Conservation (phyloP, 2,797 vertebrate genomes). For the Enteromius trimaculatus region DNA sequence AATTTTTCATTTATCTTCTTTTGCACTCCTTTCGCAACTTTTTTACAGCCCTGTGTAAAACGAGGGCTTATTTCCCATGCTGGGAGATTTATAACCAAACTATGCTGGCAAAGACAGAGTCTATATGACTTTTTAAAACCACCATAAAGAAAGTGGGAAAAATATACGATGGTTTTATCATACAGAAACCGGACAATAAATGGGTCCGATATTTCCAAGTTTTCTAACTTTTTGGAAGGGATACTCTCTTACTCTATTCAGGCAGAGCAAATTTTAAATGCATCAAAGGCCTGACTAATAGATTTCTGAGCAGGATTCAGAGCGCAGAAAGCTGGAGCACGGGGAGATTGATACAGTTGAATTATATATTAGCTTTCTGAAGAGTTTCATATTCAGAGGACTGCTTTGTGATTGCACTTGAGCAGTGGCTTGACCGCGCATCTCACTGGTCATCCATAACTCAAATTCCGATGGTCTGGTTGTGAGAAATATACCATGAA, state of each 20-base stretch:
- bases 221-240: conserved; percentile 68
- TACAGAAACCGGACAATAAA: neutral
- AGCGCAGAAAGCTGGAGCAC: conserved; percentile 49
- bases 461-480: conserved; percentile 51
- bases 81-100: conserved; percentile 76
- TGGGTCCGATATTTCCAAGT: conserved; percentile 34
- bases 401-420: conserved; percentile 63
- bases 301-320: conserved; percentile 60
- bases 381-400: conserved; percentile 73
- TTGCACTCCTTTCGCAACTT: conserved; percentile 63
- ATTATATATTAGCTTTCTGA: conserved; percentile 61
- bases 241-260: conserved; percentile 73
- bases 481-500: conserved; percentile 54
- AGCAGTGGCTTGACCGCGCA: conserved; percentile 66
- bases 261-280: conserved; percentile 73
- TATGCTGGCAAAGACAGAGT: conserved; percentile 37
- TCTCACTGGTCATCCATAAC: conserved; percentile 73
- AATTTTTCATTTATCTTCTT: conserved; percentile 73
- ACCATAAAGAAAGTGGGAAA: neutral
- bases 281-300: conserved; percentile 74
- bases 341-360: conserved; percentile 61
- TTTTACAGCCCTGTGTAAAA: conserved; percentile 77
- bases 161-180: neutral
- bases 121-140: conserved; percentile 22
- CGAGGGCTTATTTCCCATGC: conserved; percentile 74